Evolutionary conservation across 2,113 vertebrate genomes (phyloP).

Genomic region (Eclectus roratus): DNA sequence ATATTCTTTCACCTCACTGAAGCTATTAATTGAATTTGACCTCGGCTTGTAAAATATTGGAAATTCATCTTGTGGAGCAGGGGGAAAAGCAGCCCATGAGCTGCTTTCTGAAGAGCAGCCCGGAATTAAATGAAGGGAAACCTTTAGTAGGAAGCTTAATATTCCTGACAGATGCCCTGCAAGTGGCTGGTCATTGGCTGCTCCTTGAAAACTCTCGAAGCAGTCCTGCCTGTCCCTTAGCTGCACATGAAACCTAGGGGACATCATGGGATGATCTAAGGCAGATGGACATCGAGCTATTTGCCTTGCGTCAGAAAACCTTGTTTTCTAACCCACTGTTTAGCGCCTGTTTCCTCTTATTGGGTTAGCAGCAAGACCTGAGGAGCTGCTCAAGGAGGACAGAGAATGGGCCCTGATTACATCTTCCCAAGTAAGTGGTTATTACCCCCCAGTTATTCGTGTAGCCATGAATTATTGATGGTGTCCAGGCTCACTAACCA

Average conservation of each 20-base stretch:
- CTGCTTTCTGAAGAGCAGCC: not conserved
- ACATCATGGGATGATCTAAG: not conserved
- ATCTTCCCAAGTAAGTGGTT: constrained; percentile 74
- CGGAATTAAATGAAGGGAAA: not conserved
- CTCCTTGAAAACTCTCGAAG: not conserved
- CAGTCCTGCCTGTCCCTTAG: not conserved
- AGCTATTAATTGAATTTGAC: constrained; percentile 54
- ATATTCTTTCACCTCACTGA: not conserved
- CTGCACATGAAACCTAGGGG: not conserved
- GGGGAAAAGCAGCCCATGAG: not conserved
- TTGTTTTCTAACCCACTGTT: not conserved
- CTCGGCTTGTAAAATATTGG: constrained; percentile 6
- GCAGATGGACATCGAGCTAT: not conserved
- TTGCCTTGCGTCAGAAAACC: not conserved
- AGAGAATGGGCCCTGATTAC: constrained; percentile 73
- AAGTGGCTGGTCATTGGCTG: not conserved
- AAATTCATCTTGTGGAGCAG: not conserved
- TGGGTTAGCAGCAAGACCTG: not conserved
- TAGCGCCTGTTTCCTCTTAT: not conserved
- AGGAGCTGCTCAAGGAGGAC: not conserved
- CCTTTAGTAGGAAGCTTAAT: not conserved
- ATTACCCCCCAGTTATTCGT: constrained; percentile 73
- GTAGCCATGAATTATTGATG: constrained; percentile 87
- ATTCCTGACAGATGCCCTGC: not conserved
- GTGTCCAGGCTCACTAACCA: constrained; percentile 79